Conservation (phyloP, 2,797 vertebrate genomes). For the Brachyrhaphis roseni region DNA sequence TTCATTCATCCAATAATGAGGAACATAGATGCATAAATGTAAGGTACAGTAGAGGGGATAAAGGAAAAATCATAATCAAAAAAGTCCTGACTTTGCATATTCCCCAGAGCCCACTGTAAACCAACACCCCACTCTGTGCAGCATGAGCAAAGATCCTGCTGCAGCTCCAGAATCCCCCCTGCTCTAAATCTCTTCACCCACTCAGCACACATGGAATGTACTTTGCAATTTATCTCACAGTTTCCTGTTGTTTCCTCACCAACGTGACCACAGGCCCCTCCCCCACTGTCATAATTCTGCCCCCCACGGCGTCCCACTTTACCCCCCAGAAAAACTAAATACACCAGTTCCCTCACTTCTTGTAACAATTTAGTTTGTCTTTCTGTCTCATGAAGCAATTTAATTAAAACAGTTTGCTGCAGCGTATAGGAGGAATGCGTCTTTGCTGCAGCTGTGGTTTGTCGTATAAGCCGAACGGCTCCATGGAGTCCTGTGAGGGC, state of each 20-base stretch:
- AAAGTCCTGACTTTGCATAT: slow-evolving; percentile 37
- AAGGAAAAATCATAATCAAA: slow-evolving; percentile 7
- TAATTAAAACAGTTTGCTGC: slow-evolving; percentile 43
- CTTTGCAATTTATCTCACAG: slow-evolving; percentile 62
- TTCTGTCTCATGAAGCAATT: slow-evolving; percentile 41
- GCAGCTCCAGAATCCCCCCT: slow-evolving; percentile 50
- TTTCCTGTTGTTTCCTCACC: slow-evolving; percentile 62
- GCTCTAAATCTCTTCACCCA: slow-evolving; percentile 43
- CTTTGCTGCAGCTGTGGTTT: slow-evolving; percentile 38
- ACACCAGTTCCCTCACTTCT: neutral
- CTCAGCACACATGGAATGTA: slow-evolving; percentile 64
- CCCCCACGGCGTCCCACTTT: neutral
- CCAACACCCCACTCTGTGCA: slow-evolving; percentile 64
- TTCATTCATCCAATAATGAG: neutral
- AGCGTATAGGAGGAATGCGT: slow-evolving; percentile 25
- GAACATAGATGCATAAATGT: neutral
- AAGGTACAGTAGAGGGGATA: slow-evolving; percentile 8
- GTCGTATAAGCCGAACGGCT: slow-evolving; percentile 19
- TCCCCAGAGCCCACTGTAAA: slow-evolving; percentile 64
- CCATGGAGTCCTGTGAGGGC: slow-evolving; percentile 43
- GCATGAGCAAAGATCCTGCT: slow-evolving; percentile 60
- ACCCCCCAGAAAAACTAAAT: neutral
- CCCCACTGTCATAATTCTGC: slow-evolving; percentile 18
- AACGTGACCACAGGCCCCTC: slow-evolving; percentile 30
- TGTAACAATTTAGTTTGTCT: slow-evolving; percentile 36